phyloP scores from a whole-genome alignment of 2,888 invertebrate species.

The Leptinotarsa tumamoca region DNA sequence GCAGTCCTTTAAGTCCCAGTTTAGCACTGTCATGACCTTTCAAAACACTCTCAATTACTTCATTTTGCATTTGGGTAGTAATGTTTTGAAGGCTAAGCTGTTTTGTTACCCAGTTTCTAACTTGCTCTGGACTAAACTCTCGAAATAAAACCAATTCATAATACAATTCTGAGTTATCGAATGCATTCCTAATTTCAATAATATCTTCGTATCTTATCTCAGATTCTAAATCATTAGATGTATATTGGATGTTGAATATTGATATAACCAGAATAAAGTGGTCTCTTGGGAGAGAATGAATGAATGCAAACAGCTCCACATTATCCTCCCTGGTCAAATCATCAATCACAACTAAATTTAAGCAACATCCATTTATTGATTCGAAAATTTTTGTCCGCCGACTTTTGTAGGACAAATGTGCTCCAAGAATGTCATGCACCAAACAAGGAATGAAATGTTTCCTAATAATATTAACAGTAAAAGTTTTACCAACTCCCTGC shows the following conservation, averaged over 20 bases:
- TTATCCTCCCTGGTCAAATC: slow-evolving; percentile 52
- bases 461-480: slow-evolving; percentile 54
- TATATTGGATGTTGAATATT: slow-evolving; percentile 57
- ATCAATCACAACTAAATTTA: slow-evolving; percentile 58
- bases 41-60: slow-evolving; percentile 47
- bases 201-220: slow-evolving; percentile 47
- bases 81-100: slow-evolving; percentile 45
- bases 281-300: slow-evolving; percentile 50
- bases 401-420: slow-evolving; percentile 35
- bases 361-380: slow-evolving; percentile 41
- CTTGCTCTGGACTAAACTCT: slow-evolving; percentile 48
- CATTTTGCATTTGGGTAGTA: slow-evolving; percentile 34
- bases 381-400: slow-evolving; percentile 38
- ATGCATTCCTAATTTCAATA: slow-evolving; percentile 45
- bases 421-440: slow-evolving; percentile 46
- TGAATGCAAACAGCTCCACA: slow-evolving; percentile 49
- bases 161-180: slow-evolving; percentile 46
- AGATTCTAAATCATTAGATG: slow-evolving; percentile 46
- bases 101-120: slow-evolving; percentile 50
- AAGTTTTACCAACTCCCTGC: slow-evolving; percentile 60
- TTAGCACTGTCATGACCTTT: slow-evolving; percentile 49
- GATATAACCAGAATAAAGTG: slow-evolving; percentile 50
- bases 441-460: slow-evolving; percentile 49
- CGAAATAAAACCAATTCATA: slow-evolving; percentile 53
- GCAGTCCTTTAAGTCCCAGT: slow-evolving; percentile 54